Evolutionary conservation across 1,140 invertebrate genomes (phyloP).

Genomic region (Caligus rogercresseyi): DNA sequence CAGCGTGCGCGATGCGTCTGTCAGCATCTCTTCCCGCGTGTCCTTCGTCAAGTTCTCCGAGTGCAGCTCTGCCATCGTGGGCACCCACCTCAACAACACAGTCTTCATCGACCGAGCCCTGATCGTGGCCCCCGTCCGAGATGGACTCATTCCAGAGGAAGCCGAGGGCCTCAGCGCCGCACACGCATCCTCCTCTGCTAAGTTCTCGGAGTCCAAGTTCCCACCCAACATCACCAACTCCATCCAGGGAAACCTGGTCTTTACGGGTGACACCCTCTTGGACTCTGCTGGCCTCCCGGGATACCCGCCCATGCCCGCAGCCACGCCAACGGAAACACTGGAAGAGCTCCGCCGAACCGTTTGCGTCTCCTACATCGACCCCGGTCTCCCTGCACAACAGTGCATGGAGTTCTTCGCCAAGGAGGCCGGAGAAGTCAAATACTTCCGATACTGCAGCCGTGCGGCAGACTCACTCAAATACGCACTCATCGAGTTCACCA

Average conservation of each 20-base stretch:
- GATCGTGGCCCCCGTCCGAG: conserved; percentile 73
- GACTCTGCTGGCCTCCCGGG: conserved; percentile 59
- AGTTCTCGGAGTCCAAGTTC: conserved; percentile 61
- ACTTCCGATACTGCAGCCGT: conserved; percentile 71
- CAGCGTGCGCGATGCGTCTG: conserved; percentile 66
- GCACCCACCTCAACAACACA: conserved; percentile 93
- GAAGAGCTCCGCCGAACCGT: conserved; percentile 89
- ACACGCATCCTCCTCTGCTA: background rate
- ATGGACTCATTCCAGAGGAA: conserved; percentile 80
- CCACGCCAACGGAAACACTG: conserved; percentile 62
- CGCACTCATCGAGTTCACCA: conserved; percentile 81
- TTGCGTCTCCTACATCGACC: conserved; percentile 54
- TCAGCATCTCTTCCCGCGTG: conserved; percentile 71
- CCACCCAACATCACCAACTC: conserved; percentile 70
- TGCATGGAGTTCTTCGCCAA: conserved; percentile 64
- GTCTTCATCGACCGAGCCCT: conserved; percentile 95
- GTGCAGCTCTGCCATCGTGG: conserved; percentile 59
- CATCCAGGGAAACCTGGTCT: conserved; percentile 26
- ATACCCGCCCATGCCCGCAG: conserved; percentile 80
- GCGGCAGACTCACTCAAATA: conserved; percentile 52
- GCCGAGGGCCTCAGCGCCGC: conserved; percentile 40
- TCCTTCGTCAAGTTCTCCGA: conserved; percentile 95
- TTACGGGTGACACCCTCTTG: conserved; percentile 75
- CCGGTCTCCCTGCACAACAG: conserved; percentile 47
- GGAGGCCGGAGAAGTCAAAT: conserved; percentile 78